Evolutionary conservation across 2,113 vertebrate species (phyloP).

Genomic region (cat (Felis catus)): F.catus_Fca126_mat1.0 CM031413.1:49979001-49979500

Average conservation of each 20-base stretch:
- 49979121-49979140: background rate
- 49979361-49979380: constrained; percentile 9
- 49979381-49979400: constrained; percentile 4
- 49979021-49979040: background rate
- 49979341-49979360: background rate
- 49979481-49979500: constrained; percentile 35
- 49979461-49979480: constrained; percentile 4
- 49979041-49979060: background rate
- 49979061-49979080: background rate
- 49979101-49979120: background rate
- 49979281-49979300: background rate
- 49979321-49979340: background rate
- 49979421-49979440: background rate
- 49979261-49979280: background rate
- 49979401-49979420: background rate
- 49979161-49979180: background rate
- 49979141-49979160: background rate
- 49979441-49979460: constrained; percentile 23
- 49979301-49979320: background rate
- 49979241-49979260: background rate
- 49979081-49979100: background rate
- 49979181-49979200: background rate
- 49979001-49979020: background rate
- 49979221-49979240: background rate
- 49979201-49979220: background rate